These are phyloP conservation scores for Beris chalybata DNA, from an alignment of 2,888 invertebrate genomes.

Conservation along the genomic window DNA sequence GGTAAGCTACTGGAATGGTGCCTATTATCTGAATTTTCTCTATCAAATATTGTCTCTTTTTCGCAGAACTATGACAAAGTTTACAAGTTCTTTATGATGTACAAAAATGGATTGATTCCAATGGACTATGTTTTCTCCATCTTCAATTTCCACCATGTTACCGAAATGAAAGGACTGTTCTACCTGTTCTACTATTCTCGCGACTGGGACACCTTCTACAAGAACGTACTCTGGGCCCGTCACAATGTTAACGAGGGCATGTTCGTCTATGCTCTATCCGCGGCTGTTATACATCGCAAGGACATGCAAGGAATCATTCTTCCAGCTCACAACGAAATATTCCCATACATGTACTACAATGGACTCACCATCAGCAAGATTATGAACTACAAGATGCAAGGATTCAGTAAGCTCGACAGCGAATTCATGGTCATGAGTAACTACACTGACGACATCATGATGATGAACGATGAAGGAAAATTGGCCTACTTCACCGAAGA, in stretches of 20 bases:
- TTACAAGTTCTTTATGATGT: conserved; percentile 55
- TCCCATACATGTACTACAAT: conserved; percentile 69
- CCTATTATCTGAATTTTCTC: too few species aligned
- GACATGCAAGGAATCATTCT: conserved; percentile 69
- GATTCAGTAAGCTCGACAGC: conserved; percentile 45
- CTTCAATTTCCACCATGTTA: conserved; percentile 44
- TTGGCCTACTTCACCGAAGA: conserved; percentile 70
- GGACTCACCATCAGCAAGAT: conserved; percentile 50
- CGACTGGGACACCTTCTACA: conserved; percentile 64
- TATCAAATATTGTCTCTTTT: conserved; percentile 42
- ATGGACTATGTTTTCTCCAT: conserved; percentile 59
- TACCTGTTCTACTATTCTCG: conserved; percentile 63
- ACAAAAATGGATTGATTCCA: conserved; percentile 57
- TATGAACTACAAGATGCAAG: conserved; percentile 50
- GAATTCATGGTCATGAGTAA: conserved; percentile 48
- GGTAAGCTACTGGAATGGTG: conserved; percentile 9
- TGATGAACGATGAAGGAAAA: conserved; percentile 58
- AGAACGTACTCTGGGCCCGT: conserved; percentile 64
- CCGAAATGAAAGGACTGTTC: conserved; percentile 53
- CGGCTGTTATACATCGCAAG: conserved; percentile 68
- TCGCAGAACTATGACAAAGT: conserved; percentile 57
- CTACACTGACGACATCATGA: conserved; percentile 59
- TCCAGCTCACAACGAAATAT: conserved; percentile 76
- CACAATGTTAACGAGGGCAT: conserved; percentile 72
- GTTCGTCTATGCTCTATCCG: conserved; percentile 70